A percentile compares a stretch with the other conserved stretches of the same genome.
Evolutionary conservation across 1,140 invertebrate genomes (phyloP).

Genomic region (Apis mellifera): Amel_HAv3.1 CM009934.2:3053501-3054000

Average conservation of each 20-base stretch:
- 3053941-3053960: constrained; percentile 44
- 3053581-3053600: too few species aligned
- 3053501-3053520: too few species aligned
- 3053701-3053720: constrained; percentile 8
- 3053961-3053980: constrained; percentile 45
- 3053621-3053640: too few species aligned
- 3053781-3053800: constrained; percentile 39
- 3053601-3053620: too few species aligned
- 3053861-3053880: constrained; percentile 37
- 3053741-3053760: constrained; percentile 2
- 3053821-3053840: constrained; percentile 30
- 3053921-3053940: constrained; percentile 19
- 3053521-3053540: too few species aligned
- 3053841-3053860: constrained; percentile 31
- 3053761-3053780: constrained; percentile 4
- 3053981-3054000: constrained; percentile 41
- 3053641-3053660: too few species aligned
- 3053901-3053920: constrained; percentile 46
- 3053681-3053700: too few species aligned
- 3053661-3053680: background rate
- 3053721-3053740: constrained; percentile 40
- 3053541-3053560: too few species aligned
- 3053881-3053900: constrained; percentile 21
- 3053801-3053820: constrained; percentile 20
- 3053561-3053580: too few species aligned